phyloP scores from a whole-genome alignment of 2,888 invertebrate genomes.

The Coleophora deauratella region DNA sequence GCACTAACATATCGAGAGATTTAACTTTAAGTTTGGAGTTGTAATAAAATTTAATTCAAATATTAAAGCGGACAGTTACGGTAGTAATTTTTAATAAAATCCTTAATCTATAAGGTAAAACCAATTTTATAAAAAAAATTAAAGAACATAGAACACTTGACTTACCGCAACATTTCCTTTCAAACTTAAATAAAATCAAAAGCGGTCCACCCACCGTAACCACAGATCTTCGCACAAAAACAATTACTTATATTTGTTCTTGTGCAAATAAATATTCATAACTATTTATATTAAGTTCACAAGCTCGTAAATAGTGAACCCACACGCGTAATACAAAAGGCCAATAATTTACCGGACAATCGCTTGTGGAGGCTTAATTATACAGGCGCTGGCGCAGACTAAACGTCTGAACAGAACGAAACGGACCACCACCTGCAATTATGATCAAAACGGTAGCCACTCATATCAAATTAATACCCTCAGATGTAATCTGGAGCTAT shows the following conservation, averaged over 20 bases:
- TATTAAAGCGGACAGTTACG: too few relatives aligned
- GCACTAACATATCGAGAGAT: too few relatives aligned
- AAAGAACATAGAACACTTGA: too few relatives aligned
- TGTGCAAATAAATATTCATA: constrained; percentile 7
- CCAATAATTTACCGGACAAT: constrained; percentile 11
- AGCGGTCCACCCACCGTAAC: not conserved
- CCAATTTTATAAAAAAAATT: too few relatives aligned
- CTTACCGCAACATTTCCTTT: too few relatives aligned
- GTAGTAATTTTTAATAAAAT: too few relatives aligned
- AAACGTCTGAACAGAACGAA: constrained; percentile 2
- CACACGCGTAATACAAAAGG: constrained; percentile 3
- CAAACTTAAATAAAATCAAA: not conserved
- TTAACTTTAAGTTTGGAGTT: too few relatives aligned
- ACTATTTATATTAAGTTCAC: constrained; percentile 11
- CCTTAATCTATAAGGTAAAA: too few relatives aligned
- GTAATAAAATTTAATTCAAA: too few relatives aligned
- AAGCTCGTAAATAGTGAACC: constrained; percentile 9
- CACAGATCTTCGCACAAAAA: not conserved
- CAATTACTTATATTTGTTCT: not conserved
- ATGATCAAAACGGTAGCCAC: constrained; percentile 41
- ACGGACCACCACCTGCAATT: constrained; percentile 36
- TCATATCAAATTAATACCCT: constrained; percentile 56
- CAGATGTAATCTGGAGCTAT: constrained; percentile 54
- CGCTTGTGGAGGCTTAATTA: constrained; percentile 11
- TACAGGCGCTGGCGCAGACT: constrained; percentile 1